phyloP scores from a whole-genome alignment of 1,140 invertebrate genomes.

The Ceratosolen solmsi region DNA sequence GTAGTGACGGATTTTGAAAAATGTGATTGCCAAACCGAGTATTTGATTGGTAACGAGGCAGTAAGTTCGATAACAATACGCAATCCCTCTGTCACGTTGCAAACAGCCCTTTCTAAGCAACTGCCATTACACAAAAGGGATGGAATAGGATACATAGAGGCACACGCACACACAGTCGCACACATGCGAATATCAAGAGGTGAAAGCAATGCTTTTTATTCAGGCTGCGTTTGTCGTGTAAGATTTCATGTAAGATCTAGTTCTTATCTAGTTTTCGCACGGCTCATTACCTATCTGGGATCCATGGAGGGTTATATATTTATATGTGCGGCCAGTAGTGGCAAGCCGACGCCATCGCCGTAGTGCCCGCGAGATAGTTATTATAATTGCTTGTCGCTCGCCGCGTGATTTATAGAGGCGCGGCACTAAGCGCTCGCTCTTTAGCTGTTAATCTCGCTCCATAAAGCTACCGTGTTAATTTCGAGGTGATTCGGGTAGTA shows the following conservation, averaged over 20 bases:
- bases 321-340: slow-evolving; percentile 52
- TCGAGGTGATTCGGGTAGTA: background rate
- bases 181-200: too few relatives aligned
- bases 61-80: too few relatives aligned
- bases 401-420: slow-evolving; percentile 65
- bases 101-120: background rate
- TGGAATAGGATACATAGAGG: too few relatives aligned
- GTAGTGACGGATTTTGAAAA: too few relatives aligned
- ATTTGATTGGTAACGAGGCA: too few relatives aligned
- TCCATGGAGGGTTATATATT: slow-evolving; percentile 66
- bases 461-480: slow-evolving; percentile 57
- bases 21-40: too few relatives aligned
- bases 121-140: background rate
- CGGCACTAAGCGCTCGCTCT: slow-evolving; percentile 62
- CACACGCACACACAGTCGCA: too few relatives aligned
- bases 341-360: slow-evolving; percentile 52
- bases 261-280: slow-evolving; percentile 55
- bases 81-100: too few relatives aligned
- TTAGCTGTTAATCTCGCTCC: slow-evolving; percentile 63
- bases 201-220: background rate
- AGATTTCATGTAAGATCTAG: slow-evolving; percentile 52
- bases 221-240: slow-evolving; percentile 7
- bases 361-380: slow-evolving; percentile 60
- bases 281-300: slow-evolving; percentile 65
- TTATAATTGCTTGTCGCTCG: slow-evolving; percentile 70